Conservation (phyloP, 1,140 invertebrate species). For the Bombus superbus region DNA sequence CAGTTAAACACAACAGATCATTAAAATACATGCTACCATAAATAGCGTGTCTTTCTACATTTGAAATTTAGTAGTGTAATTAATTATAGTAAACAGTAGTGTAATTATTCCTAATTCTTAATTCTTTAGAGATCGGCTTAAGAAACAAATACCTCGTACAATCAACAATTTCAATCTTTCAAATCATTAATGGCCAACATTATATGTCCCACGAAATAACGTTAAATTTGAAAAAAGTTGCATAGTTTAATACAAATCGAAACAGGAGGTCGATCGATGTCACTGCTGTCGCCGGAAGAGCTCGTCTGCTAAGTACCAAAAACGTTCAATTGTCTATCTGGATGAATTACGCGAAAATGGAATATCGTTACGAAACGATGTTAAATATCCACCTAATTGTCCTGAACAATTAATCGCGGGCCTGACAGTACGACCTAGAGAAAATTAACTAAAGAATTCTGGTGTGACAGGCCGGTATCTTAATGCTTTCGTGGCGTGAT, state of each 20-base stretch:
- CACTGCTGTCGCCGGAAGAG: constrained; percentile 60
- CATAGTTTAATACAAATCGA: not conserved
- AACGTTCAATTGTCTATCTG: constrained; percentile 65
- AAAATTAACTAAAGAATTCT: not conserved
- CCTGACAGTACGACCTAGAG: accelerated
- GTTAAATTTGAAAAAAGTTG: constrained; percentile 14
- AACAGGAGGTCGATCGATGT: constrained; percentile 41
- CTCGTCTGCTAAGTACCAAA: constrained; percentile 54
- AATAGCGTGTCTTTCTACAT: not conserved
- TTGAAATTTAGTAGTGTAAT: not conserved
- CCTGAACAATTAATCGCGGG: constrained; percentile 20
- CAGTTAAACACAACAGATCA: too few species aligned
- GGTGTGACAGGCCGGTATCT: constrained; percentile 25
- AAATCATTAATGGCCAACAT: not conserved
- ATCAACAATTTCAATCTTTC: not conserved
- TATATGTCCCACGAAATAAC: not conserved
- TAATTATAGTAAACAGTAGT: not conserved
- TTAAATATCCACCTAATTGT: constrained; percentile 18
- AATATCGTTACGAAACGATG: constrained; percentile 28
- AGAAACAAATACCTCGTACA: too few species aligned
- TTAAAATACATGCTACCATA: not conserved
- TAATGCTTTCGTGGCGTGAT: constrained; percentile 54
- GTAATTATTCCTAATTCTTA: not conserved
- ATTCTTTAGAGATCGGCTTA: not conserved
- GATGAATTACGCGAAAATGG: constrained; percentile 9